These are phyloP conservation scores for Meda fulgida DNA, from an alignment of 2,797 vertebrate genomes.

Conservation along the genomic window DNA sequence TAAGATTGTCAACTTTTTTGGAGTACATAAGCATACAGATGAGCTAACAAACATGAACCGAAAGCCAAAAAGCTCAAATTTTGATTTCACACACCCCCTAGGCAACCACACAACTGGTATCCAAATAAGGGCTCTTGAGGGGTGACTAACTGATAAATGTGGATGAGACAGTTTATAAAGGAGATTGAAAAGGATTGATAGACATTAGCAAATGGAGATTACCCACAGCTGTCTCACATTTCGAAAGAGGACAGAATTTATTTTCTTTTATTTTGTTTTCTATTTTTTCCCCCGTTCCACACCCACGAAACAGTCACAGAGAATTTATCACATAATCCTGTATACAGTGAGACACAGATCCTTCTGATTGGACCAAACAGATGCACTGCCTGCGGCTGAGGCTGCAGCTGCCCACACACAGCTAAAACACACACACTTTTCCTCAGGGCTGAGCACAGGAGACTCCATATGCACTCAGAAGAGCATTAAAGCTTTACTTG, in stretches of 20 bases:
- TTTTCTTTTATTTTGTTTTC: background rate
- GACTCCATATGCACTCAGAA: constrained; percentile 68
- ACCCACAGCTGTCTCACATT: constrained; percentile 28
- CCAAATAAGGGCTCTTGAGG: background rate
- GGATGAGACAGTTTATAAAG: background rate
- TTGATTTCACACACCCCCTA: background rate
- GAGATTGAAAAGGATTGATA: constrained; percentile 1
- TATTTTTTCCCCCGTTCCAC: background rate
- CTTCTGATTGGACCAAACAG: constrained; percentile 61
- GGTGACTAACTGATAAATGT: constrained; percentile 26
- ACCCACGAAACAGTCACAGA: constrained; percentile 24
- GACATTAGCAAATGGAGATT: constrained; percentile 22
- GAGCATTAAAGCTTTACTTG: constrained; percentile 67
- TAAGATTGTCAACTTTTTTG: background rate
- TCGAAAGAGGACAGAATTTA: constrained; percentile 4
- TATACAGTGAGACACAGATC: constrained; percentile 29
- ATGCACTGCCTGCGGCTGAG: constrained; percentile 67
- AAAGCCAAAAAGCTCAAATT: background rate
- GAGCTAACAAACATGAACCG: background rate
- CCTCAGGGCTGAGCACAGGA: constrained; percentile 58
- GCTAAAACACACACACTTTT: constrained; percentile 55
- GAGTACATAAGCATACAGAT: background rate
- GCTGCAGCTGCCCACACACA: constrained; percentile 67
- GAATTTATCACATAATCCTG: constrained; percentile 19
- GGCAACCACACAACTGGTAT: background rate